Conservation (phyloP, 92 coral and sea anemone genomes). For the Galaxea fascicularis region DNA sequence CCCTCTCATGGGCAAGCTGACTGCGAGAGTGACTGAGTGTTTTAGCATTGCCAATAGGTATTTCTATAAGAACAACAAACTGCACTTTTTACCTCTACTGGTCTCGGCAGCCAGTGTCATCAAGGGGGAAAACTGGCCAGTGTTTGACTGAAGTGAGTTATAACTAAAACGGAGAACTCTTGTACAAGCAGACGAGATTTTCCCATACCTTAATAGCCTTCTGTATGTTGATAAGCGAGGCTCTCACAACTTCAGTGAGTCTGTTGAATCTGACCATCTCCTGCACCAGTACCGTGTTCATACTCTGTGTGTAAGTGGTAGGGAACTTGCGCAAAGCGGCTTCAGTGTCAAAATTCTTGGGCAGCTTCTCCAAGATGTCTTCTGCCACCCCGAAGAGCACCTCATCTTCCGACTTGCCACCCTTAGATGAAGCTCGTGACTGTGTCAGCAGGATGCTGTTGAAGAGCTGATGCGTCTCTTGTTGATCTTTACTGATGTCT, state of each 20-base stretch:
- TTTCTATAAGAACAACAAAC: too few relatives aligned
- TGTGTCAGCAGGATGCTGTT: slow-evolving; percentile 93
- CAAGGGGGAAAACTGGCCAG: too few relatives aligned
- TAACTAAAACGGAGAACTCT: not conserved
- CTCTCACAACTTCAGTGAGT: slow-evolving; percentile 94
- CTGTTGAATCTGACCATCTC: slow-evolving; percentile 99
- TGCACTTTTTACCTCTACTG: too few relatives aligned
- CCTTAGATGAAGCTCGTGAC: slow-evolving; percentile 95
- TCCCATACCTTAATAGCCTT: slow-evolving; percentile 92
- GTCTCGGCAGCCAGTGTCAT: too few relatives aligned
- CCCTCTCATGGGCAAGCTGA: too few relatives aligned
- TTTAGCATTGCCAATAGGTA: too few relatives aligned
- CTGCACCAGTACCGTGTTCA: slow-evolving; percentile 98
- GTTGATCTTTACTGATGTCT: slow-evolving; percentile 97
- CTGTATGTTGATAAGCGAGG: slow-evolving; percentile 92
- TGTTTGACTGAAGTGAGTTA: too few relatives aligned
- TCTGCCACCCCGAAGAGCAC: slow-evolving; percentile 90
- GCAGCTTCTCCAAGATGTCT: slow-evolving; percentile 92
- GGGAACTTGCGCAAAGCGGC: slow-evolving; percentile 95
- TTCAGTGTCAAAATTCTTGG: slow-evolving; percentile 91
- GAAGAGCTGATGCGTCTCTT: slow-evolving; percentile 86
- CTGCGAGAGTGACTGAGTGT: too few relatives aligned
- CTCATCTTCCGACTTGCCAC: slow-evolving; percentile 97
- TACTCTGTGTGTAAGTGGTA: slow-evolving; percentile 97
- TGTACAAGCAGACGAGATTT: not conserved